Conservation (phyloP, 2,888 invertebrate genomes). For the Tillus elongatus region DNA sequence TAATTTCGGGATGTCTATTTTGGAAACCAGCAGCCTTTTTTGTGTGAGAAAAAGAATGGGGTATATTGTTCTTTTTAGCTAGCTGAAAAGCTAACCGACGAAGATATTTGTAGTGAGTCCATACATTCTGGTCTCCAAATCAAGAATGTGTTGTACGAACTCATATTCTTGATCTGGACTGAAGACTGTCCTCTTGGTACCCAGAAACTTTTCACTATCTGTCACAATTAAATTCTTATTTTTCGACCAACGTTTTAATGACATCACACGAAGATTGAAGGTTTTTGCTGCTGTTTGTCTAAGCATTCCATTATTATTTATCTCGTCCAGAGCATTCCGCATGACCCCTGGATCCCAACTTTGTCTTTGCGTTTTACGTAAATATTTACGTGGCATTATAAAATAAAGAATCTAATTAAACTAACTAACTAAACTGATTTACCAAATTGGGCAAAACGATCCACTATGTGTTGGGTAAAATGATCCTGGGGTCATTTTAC, state of each 20-base stretch:
- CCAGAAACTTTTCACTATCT: background rate
- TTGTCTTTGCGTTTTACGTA: background rate
- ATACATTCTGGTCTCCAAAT: slow-evolving; percentile 18
- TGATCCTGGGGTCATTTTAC: slow-evolving; percentile 4
- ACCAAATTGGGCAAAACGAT: background rate
- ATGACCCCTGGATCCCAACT: slow-evolving; percentile 2
- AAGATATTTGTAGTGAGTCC: slow-evolving; percentile 16
- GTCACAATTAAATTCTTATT: background rate
- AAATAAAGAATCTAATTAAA: too few relatives aligned
- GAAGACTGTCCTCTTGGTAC: slow-evolving; percentile 7
- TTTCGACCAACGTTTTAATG: background rate
- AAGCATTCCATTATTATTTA: background rate
- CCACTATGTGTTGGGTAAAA: slow-evolving; percentile 1
- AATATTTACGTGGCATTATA: background rate
- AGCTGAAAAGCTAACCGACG: slow-evolving; percentile 17
- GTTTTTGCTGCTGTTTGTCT: background rate
- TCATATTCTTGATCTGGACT: slow-evolving; percentile 12
- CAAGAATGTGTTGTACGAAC: slow-evolving; percentile 17
- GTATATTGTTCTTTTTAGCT: slow-evolving; percentile 17
- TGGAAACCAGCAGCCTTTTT: slow-evolving; percentile 16
- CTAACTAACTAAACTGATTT: too few relatives aligned
- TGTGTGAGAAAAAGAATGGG: slow-evolving; percentile 19
- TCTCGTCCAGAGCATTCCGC: too few relatives aligned
- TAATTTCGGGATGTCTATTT: slow-evolving; percentile 19
- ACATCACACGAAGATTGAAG: background rate